Base-by-base conservation (phyloP, 2,888 invertebrate species). In the Endomychus coccineus region DNA sequence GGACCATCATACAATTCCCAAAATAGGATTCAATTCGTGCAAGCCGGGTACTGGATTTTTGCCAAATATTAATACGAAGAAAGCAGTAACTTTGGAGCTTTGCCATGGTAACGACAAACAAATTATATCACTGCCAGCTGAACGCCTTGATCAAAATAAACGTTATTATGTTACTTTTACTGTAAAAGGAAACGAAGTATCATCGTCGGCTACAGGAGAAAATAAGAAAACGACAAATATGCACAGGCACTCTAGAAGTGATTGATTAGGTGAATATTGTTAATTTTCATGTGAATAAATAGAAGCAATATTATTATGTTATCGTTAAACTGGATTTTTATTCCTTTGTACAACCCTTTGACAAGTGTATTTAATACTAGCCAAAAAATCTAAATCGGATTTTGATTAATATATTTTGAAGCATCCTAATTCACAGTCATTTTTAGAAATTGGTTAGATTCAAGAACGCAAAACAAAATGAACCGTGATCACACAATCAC, bases 161-260 rank as follows among this genome's bases (percentile, higher is more conserved):
- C 75, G 87, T 58, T 92, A 91, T 67, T 90, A 88, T 64, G 90
- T 92, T 40, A 91, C 90, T 31, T 90, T 92, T 60, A 90, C 90
- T 16, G 88, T 92, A 3, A 86, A 86, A 64, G 86, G 86, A 32
- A 69, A 73, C n/a, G 77, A 77, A 28, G 40, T 54, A 3, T 52
- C 50, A 34, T 53, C 41, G 14, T 55, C 49, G 37, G 39, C 52
- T 3, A 52, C 49, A 34, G 55, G 43, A 12, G 55, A 49, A 35
- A 44, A 38, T 11, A 22, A 36, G n/a, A 43, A 45, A 10, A 34
- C 35, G 15, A 39, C 35, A 12, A 43, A 47, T 11, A 52, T 54
- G 30, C 48, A 71, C 53, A 54, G 66, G 59, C 54, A 71, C 66
- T 49, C 64, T 45, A 56, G 73, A 64, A 63, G 67, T 60, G 67